Percentiles rank a stretch among this genome's conserved stretches.
phyloP scores from a whole-genome alignment of 2,797 vertebrate species.

The Anabacerthia variegaticeps region DNA sequence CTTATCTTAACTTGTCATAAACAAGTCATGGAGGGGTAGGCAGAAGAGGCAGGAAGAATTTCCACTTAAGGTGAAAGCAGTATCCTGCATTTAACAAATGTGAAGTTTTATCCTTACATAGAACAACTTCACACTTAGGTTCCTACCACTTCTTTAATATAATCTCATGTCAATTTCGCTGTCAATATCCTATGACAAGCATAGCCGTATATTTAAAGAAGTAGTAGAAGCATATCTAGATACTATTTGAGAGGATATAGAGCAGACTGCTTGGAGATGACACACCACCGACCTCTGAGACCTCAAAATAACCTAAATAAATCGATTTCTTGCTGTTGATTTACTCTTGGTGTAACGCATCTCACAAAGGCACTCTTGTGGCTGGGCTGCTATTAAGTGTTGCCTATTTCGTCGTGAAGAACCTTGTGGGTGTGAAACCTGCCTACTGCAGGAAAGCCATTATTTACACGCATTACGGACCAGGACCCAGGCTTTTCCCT shows the following conservation, averaged over 20 bases:
- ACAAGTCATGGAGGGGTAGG: background rate
- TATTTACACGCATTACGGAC: background rate
- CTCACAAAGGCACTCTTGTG: background rate
- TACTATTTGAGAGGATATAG: accelerated
- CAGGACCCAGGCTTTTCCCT: background rate
- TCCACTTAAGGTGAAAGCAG: background rate
- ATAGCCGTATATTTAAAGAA: background rate
- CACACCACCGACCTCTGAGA: background rate
- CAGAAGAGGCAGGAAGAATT: background rate
- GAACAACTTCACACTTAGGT: background rate
- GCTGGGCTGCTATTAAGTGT: background rate
- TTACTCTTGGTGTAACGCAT: background rate
- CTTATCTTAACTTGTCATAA: background rate
- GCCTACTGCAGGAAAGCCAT: background rate
- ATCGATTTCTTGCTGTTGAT: background rate
- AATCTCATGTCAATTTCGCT: background rate
- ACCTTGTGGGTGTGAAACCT: background rate
- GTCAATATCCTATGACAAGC: background rate
- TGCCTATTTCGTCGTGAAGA: background rate
- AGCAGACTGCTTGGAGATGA: background rate
- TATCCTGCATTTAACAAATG: background rate
- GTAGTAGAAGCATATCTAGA: background rate
- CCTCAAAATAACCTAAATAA: background rate
- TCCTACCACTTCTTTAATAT: background rate
- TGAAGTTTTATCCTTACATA: background rate